A percentile compares a stretch with the other conserved stretches of the same genome.
phyloP scores from a whole-genome alignment of 2,888 invertebrate species.

The Trichopria drosophilae region DNA sequence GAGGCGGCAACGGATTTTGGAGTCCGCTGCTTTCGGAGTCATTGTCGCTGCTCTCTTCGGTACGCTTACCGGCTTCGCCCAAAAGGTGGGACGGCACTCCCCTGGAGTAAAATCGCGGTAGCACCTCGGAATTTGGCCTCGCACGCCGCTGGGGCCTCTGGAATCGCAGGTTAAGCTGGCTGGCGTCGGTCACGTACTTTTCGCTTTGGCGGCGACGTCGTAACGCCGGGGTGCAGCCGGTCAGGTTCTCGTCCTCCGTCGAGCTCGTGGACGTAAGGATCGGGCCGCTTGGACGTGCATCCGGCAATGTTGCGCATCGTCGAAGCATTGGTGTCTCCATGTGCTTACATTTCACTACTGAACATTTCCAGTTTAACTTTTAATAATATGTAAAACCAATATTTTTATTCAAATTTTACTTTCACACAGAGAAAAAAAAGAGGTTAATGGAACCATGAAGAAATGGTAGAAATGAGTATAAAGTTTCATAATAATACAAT shows the following conservation, averaged over 20 bases:
- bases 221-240: slow-evolving; percentile 67
- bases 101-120: slow-evolving; percentile 45
- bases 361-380: too few relatives aligned
- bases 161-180: slow-evolving; percentile 80
- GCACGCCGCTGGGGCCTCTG: slow-evolving; percentile 64
- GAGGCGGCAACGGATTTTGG: slow-evolving; percentile 41
- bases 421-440: too few relatives aligned
- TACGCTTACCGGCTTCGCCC: slow-evolving; percentile 48
- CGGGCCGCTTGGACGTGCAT: slow-evolving; percentile 50
- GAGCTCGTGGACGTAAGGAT: slow-evolving; percentile 50
- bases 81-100: slow-evolving; percentile 55
- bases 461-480: too few relatives aligned
- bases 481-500: too few relatives aligned
- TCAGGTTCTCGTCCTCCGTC: slow-evolving; percentile 54
- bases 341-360: slow-evolving; percentile 52
- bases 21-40: slow-evolving; percentile 52
- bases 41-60: slow-evolving; percentile 56
- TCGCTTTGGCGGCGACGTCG: slow-evolving; percentile 76
- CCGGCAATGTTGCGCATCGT: slow-evolving; percentile 58
- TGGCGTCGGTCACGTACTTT: slow-evolving; percentile 84
- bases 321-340: slow-evolving; percentile 48
- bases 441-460: too few relatives aligned
- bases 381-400: too few relatives aligned
- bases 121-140: slow-evolving; percentile 49
- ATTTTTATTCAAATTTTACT: too few relatives aligned